These are phyloP conservation scores for Elephas maximus DNA, from an alignment of 2,113 vertebrate genomes.

Conservation along the genomic window DNA sequence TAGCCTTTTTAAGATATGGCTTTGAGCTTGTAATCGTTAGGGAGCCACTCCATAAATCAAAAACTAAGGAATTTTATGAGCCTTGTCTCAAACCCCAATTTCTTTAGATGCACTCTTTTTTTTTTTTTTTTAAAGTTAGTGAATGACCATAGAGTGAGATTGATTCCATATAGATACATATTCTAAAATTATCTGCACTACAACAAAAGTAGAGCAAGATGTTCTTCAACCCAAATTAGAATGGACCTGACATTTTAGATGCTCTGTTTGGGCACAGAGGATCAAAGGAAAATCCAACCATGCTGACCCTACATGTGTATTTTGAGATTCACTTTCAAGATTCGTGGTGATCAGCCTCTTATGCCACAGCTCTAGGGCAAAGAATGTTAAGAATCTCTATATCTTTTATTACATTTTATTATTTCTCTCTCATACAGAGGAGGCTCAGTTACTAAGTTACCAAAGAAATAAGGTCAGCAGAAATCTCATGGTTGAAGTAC, in stretches of 20 bases:
- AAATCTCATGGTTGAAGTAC: background rate
- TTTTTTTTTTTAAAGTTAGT: conserved; percentile 52
- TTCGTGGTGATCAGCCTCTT: conserved; percentile 31
- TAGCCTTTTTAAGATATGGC: conserved; percentile 42
- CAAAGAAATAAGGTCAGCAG: conserved; percentile 53
- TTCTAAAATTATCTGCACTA: conserved; percentile 71
- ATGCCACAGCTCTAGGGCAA: conserved; percentile 8
- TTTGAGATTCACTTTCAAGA: conserved; percentile 68
- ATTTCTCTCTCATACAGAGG: conserved; percentile 47
- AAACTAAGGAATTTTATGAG: conserved; percentile 53
- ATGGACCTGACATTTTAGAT: conserved; percentile 62
- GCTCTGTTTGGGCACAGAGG: conserved; percentile 24
- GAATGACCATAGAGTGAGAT: conserved; percentile 57
- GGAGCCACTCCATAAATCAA: conserved; percentile 35
- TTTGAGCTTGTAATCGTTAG: conserved; percentile 60
- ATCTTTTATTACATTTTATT: conserved; percentile 33
- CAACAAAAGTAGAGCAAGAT: conserved; percentile 72
- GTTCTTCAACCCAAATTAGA: conserved; percentile 69
- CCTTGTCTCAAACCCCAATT: conserved; percentile 64
- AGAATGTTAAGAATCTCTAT: background rate
- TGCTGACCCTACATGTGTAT: background rate
- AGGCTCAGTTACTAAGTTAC: conserved; percentile 57
- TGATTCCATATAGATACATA: conserved; percentile 29
- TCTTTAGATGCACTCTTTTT: conserved; percentile 53
- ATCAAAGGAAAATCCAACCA: conserved; percentile 54